Conservation (phyloP, 2,888 invertebrate genomes). For the Sylvicola fuscatus region DNA sequence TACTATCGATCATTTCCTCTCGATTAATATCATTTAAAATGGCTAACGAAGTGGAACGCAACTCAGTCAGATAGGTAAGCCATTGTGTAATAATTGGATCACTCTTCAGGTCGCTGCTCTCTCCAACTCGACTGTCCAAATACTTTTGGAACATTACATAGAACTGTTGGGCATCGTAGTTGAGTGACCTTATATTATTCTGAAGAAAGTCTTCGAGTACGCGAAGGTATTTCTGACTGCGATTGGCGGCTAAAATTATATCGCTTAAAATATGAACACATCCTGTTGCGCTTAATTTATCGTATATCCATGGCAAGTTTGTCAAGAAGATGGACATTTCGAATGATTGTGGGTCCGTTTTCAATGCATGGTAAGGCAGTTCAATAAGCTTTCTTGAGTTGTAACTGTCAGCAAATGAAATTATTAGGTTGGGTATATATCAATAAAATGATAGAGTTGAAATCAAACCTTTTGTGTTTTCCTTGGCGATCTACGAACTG, state of each 20-base stretch:
- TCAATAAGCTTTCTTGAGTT: conserved; percentile 66
- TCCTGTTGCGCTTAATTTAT: conserved; percentile 59
- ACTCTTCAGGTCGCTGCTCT: conserved; percentile 11
- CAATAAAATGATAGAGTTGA: too few species aligned
- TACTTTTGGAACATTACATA: conserved; percentile 44
- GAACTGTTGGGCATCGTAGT: conserved; percentile 66
- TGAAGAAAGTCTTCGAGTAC: conserved; percentile 48
- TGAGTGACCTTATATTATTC: conserved; percentile 46
- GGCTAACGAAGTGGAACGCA: conserved; percentile 26
- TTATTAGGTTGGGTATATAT: too few species aligned
- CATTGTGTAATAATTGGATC: conserved; percentile 19
- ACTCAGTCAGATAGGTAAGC: conserved; percentile 13
- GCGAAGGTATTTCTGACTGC: conserved; percentile 22
- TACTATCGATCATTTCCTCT: conserved; percentile 14
- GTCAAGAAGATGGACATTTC: conserved; percentile 49
- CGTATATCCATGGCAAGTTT: conserved; percentile 56
- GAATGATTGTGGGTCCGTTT: conserved; percentile 33
- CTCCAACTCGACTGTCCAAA: conserved; percentile 21
- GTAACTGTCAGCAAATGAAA: conserved; percentile 32
- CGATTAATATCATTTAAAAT: conserved; percentile 19
- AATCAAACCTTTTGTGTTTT: conserved; percentile 13
- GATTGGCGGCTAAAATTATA: conserved; percentile 31
- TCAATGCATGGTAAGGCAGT: conserved; percentile 56
- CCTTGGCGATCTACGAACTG: conserved; percentile 9
- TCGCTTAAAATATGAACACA: conserved; percentile 60